Evolutionary conservation across 2,888 invertebrate genomes (phyloP).

Genomic region (Pyrochroa serraticornis): DNA sequence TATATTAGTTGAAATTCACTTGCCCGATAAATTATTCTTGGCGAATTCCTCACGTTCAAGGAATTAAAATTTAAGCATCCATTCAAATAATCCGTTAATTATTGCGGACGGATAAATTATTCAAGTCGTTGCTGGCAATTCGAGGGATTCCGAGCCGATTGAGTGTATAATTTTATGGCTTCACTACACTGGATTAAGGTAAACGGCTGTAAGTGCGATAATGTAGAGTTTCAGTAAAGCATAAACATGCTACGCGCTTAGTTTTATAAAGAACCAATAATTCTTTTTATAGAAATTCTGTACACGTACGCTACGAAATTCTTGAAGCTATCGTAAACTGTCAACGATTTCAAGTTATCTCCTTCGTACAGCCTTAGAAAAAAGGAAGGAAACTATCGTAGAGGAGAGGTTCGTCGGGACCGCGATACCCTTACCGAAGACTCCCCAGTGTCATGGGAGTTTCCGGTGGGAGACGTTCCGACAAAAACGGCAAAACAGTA

Average conservation of each 20-base stretch:
- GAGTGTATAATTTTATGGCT: too few species aligned
- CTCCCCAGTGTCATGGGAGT: conserved; percentile 2
- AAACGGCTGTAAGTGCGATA: conserved; percentile 5
- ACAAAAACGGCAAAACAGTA: too few species aligned
- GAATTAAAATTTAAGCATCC: too few species aligned
- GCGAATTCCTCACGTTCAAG: too few species aligned
- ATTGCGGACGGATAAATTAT: too few species aligned
- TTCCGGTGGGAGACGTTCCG: too few species aligned
- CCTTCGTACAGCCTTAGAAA: conserved; percentile 23
- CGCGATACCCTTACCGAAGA: conserved; percentile 14
- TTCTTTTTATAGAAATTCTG: conserved; percentile 35
- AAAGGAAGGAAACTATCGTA: conserved; percentile 20
- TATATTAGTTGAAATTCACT: background rate
- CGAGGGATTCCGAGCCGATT: too few species aligned
- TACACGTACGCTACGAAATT: conserved; percentile 42
- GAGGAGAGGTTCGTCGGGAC: conserved; percentile 7
- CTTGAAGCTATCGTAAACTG: conserved; percentile 39
- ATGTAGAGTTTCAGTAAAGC: conserved; percentile 26
- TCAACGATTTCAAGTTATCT: conserved; percentile 47
- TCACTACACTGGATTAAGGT: background rate
- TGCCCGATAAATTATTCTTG: background rate
- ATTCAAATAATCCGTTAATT: too few species aligned
- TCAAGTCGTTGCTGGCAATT: too few species aligned
- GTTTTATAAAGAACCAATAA: conserved; percentile 32
- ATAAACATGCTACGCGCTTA: conserved; percentile 32